Conservation (phyloP, 2,797 vertebrate species). For the Stomatorhinus walkeri region DNA sequence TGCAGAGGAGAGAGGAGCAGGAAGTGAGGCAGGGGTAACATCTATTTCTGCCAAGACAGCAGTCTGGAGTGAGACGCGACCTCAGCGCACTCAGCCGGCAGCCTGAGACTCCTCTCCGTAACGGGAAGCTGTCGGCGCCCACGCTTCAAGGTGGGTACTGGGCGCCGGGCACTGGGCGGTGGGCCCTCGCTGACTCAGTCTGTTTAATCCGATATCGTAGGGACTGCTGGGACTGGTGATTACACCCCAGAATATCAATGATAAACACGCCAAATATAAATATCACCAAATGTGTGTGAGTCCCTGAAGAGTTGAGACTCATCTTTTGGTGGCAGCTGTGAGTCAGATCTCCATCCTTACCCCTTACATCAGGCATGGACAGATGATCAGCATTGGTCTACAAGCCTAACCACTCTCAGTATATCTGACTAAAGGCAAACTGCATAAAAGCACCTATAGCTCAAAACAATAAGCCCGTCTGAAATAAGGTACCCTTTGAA, state of each 20-base stretch:
- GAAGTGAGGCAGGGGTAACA: not conserved
- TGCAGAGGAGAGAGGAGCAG: not conserved
- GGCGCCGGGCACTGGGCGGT: not conserved
- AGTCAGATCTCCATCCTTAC: not conserved
- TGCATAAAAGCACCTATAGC: not conserved
- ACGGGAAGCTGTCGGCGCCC: not conserved
- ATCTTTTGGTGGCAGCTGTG: not conserved
- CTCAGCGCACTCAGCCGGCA: not conserved
- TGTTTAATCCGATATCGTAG: not conserved
- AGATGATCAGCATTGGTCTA: not conserved
- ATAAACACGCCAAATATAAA: not conserved
- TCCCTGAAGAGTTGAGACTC: not conserved
- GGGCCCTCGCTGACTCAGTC: not conserved
- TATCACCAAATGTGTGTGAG: not conserved
- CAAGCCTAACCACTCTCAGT: not conserved
- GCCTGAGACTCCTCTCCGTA: not conserved
- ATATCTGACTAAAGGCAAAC: not conserved
- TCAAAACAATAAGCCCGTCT: not conserved
- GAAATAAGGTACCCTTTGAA: not conserved
- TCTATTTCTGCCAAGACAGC: constrained; percentile 2
- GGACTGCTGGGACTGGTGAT: not conserved
- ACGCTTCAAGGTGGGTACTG: not conserved
- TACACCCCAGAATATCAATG: not conserved
- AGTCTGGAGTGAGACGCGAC: not conserved
- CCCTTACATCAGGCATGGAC: not conserved